Base-by-base conservation (phyloP, 2,797 vertebrate genomes). In the Gallinago nigripennis region DNA sequence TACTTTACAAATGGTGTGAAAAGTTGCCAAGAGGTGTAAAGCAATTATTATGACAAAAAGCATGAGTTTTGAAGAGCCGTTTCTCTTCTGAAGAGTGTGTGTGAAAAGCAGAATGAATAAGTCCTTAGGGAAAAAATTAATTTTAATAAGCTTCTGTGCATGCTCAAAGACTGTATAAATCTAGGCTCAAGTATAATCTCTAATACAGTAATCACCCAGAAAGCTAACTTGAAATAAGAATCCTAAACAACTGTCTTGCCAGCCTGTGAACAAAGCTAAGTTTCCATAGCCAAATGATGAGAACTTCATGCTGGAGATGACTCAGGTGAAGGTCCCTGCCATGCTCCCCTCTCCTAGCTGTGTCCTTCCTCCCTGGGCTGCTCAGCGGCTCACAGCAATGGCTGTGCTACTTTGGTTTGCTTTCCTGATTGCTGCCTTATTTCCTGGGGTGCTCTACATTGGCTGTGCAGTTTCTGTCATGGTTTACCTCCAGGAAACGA, bases 1-100 rank as follows among this genome's bases (percentile, higher is more conserved):
- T 93, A 72, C 84, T 96, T 97, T 92, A 92, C 43, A 63, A 50
- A 90, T 24, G 2, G 81, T 92, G 87, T 96, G 87, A 97, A 97
- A 97, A 97, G 94, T 97, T 97, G 93, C 97, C 95, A 96, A 96
- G 95, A 97, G 97, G 92, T 97, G 87, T 97, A 95, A 96, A 96
- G 93, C 88, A 97, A 97, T 97, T 97, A 97, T 93, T 88, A 93
- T 96, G 96, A 97, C 95, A 97, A 96, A 97, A 97, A 78, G 12
- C 81, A 89, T 51, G 83, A 95, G 72, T 97, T 97, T 96, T 88
- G 85, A 97, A 97, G 95, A 95, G 63, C 79, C 41, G 81, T 95
- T 98, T 96, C 43, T 35, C 81, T 96, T 95, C 64, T 82, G 87
- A 95, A 94, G 73, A 70, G 71, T 19, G 35, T 75, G 60, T 95